phyloP scores from a whole-genome alignment of 1,140 invertebrate species.

The Battus philenor region DNA sequence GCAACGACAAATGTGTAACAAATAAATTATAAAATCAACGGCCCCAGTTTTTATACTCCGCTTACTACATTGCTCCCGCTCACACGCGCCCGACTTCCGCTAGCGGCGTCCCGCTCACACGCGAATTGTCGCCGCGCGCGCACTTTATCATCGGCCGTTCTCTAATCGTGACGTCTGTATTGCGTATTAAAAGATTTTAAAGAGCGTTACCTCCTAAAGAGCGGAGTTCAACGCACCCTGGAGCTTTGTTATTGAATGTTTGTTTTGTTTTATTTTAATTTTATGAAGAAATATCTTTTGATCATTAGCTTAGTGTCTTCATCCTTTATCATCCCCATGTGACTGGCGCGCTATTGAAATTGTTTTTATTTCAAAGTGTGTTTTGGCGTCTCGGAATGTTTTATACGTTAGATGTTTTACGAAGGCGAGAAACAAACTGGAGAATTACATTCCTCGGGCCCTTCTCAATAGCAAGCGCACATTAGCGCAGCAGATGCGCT shows the following conservation, averaged over 20 bases:
- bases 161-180: constrained; percentile 65
- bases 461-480: constrained; percentile 12
- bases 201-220: constrained; percentile 43
- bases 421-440: no score
- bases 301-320: neutral
- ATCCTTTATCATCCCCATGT: no score
- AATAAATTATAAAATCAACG: constrained; percentile 76
- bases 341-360: no score
- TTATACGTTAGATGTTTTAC: no score
- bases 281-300: constrained; percentile 4
- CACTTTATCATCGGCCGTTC: constrained; percentile 61
- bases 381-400: neutral
- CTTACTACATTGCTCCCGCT: constrained; percentile 41
- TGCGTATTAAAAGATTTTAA: constrained; percentile 55
- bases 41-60: constrained; percentile 60
- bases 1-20: constrained; percentile 75
- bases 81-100: constrained; percentile 17
- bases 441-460: constrained; percentile 2
- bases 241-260: constrained; percentile 2
- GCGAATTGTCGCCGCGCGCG: constrained; percentile 52
- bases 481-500: constrained; percentile 9
- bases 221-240: constrained; percentile 36
- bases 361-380: no score
- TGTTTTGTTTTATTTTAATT: constrained; percentile 1
- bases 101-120: constrained; percentile 36